Base-by-base conservation (phyloP, 1,140 invertebrate genomes). In the Ganaspis sp. region DNA sequence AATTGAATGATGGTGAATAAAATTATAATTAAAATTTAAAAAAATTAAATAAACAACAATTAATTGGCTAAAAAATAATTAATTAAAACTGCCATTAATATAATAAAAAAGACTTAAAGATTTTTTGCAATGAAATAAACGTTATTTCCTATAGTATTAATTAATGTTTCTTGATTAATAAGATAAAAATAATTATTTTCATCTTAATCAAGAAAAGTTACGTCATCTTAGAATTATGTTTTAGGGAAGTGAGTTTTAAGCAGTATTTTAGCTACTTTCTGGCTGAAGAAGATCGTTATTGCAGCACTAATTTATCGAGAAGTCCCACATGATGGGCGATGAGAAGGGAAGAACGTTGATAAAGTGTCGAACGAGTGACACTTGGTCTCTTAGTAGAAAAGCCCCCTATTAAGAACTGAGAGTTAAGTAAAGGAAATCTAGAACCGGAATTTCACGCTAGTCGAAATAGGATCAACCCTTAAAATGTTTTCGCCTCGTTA, bases 401-500 rank as follows among this genome's bases (percentile, higher is more conserved):
- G 83, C 84, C 81, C 11, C 23, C 58, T 15, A 64, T 64, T 64
- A 64, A 15, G 9, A 29, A 64, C 23, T 29, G 15, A 29, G 12
- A 29, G 21, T 29, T 64, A 54, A 54, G 53, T 54, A 54, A 42
- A 58, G 75, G 69, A 74, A 82, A 84, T 84, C 83, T 85, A 85
- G 69, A 34, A 34, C 29, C 6, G 40, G 75, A 34, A 72, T 77
- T 74, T 77, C 58, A 74, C 34, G 69, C 70, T 42, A 73, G 34
- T 53, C 40, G 74, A 76, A 85, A 86, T 87, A 86, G 86, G 86
- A 86, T 72, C 75, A 73, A 64, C 75, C 29, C 29, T 34, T 34
- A 6, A 34, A 6, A 6, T 3, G 6, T 34, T 34, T 34, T 34
- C 2, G 6, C 29, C 29, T 34, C n/a, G 6, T 34, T 34, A 3